Percentiles rank a stretch among this genome's conserved stretches.
Conservation (phyloP, 2,888 invertebrate species). For the Spodoptera littoralis region DNA sequence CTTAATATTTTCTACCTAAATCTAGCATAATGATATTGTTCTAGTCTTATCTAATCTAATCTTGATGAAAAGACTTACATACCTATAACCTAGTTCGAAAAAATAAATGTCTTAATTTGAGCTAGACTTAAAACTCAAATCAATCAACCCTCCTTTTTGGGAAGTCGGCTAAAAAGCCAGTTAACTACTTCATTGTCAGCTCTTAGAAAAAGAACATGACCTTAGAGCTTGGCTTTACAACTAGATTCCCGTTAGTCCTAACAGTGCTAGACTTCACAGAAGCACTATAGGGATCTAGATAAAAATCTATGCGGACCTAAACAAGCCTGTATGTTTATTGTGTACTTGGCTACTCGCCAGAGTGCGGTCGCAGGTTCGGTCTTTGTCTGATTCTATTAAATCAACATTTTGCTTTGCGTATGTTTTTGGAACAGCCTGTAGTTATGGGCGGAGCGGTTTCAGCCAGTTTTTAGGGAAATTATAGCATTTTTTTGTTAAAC, state of each 20-base stretch:
- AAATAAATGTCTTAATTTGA: too few relatives aligned
- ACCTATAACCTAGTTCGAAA: too few relatives aligned
- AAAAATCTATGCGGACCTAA: constrained; percentile 29
- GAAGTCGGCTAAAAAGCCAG: constrained; percentile 2
- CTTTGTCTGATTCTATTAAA: constrained; percentile 50
- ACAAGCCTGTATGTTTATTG: constrained; percentile 41
- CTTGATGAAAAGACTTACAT: too few relatives aligned
- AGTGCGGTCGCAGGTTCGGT: constrained; percentile 28
- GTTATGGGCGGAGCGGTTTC: constrained; percentile 4
- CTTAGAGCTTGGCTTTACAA: constrained; percentile 17
- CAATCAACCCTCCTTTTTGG: not conserved
- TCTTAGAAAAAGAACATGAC: constrained; percentile 5
- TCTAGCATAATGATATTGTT: too few relatives aligned
- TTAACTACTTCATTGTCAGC: constrained; percentile 2
- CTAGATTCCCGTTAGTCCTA: constrained; percentile 24
- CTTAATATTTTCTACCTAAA: too few relatives aligned
- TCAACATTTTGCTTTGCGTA: constrained; percentile 44
- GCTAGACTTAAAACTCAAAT: not conserved
- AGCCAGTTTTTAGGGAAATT: constrained; percentile 6
- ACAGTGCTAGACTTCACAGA: constrained; percentile 9
- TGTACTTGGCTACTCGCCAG: constrained; percentile 45
- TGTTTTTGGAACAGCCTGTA: constrained; percentile 27
- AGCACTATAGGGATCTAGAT: constrained; percentile 26
- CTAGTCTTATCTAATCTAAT: too few relatives aligned
- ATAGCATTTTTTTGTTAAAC: constrained; percentile 6